Percentiles rank a stretch among this genome's conserved stretches.
phyloP scores from a whole-genome alignment of 2,113 vertebrate species.

The Protomyctophum bolini region DNA sequence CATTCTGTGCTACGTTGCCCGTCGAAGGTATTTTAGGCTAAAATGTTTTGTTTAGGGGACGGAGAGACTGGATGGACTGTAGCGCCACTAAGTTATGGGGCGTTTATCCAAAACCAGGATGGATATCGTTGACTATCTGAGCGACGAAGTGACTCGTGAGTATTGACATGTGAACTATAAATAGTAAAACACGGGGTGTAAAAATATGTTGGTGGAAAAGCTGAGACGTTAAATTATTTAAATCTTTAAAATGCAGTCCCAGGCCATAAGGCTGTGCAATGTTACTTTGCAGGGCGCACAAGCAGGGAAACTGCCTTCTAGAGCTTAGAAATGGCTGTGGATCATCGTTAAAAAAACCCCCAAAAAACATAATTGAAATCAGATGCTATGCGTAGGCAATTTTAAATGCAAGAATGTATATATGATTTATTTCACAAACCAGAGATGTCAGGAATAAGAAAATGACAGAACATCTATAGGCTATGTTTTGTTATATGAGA shows the following conservation, averaged over 20 bases:
- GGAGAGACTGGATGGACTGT: constrained; percentile 25
- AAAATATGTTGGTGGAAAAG: no score
- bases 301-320: no score
- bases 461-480: no score
- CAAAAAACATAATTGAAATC: no score
- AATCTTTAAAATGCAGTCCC: no score
- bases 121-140: constrained; percentile 12
- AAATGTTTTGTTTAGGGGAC: constrained; percentile 1
- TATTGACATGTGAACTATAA: not conserved
- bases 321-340: no score
- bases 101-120: constrained; percentile 14
- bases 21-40: not conserved
- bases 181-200: no score
- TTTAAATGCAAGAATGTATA: not conserved
- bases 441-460: not conserved
- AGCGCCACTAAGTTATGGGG: constrained; percentile 32
- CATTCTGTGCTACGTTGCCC: not conserved
- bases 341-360: no score
- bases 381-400: not conserved
- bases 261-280: no score
- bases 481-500: no score
- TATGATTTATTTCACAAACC: constrained; percentile 5
- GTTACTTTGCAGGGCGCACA: no score
- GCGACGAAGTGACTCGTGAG: constrained; percentile 26
- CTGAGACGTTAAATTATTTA: no score